Percentiles rank a stretch among this genome's conserved stretches.
Evolutionary conservation across 2,888 invertebrate species (phyloP).

Genomic region (Watsonalla cultraria): DNA sequence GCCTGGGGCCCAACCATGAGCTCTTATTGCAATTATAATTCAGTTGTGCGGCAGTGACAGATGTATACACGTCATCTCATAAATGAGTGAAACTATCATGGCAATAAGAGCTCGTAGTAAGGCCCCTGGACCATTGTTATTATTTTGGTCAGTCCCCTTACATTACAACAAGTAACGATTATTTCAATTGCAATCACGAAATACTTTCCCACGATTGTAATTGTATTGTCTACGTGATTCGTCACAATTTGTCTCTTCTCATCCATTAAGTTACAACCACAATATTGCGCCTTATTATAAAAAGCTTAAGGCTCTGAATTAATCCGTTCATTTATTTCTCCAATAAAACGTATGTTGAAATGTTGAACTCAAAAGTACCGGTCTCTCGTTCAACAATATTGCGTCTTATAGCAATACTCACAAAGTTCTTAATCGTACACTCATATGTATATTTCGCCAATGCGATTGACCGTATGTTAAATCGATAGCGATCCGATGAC

Average conservation of each 20-base stretch:
- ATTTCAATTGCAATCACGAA: slow-evolving; percentile 18
- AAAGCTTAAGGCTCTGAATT: background rate
- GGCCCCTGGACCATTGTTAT: too few species aligned
- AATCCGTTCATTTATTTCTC: background rate
- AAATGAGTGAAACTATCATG: too few species aligned
- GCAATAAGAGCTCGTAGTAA: too few species aligned
- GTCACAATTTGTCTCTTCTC: background rate
- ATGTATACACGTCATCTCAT: too few species aligned
- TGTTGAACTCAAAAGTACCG: too few species aligned
- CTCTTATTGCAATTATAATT: too few species aligned
- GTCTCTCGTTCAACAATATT: too few species aligned
- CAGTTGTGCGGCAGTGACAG: too few species aligned
- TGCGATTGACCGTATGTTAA: slow-evolving; percentile 6
- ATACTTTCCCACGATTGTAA: slow-evolving; percentile 30
- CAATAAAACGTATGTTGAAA: too few species aligned
- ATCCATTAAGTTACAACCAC: background rate
- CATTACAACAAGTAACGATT: slow-evolving; percentile 5
- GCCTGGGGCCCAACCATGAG: too few species aligned
- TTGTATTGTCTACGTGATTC: background rate
- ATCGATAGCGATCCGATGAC: slow-evolving; percentile 34
- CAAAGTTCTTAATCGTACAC: too few species aligned
- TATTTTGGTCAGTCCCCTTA: background rate
- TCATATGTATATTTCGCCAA: slow-evolving; percentile 6
- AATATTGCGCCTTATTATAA: background rate
- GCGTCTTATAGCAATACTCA: too few species aligned